Evolutionary conservation across 1,140 invertebrate species (phyloP).

Genomic region (Procambarus virginalis): DNA sequence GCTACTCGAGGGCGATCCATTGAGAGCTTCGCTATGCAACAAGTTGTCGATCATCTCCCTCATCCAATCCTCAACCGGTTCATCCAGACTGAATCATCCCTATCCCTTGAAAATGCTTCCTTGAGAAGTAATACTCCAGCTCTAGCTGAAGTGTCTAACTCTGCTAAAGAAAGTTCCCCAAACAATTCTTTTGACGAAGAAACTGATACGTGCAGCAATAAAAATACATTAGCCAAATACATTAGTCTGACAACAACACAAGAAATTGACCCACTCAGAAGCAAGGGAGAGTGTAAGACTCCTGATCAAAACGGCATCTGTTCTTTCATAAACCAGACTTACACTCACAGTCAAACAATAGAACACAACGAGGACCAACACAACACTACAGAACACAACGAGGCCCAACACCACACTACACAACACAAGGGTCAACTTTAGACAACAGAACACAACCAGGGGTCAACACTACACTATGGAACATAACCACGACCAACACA

Average conservation of each 20-base stretch:
- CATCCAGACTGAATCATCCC: not conserved
- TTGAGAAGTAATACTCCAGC: not conserved
- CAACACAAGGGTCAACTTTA: not conserved
- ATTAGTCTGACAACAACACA: not conserved
- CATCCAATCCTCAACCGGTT: constrained; percentile 39
- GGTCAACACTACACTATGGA: not conserved
- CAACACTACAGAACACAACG: too few species aligned
- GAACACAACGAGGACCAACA: not conserved
- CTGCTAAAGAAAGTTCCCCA: not conserved
- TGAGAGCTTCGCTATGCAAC: not conserved
- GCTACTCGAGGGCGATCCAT: not conserved
- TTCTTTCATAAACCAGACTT: not conserved
- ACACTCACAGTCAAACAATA: not conserved
- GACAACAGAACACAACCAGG: not conserved
- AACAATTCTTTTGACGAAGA: not conserved
- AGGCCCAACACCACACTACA: not conserved
- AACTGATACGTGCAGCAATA: not conserved
- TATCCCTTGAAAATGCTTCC: not conserved
- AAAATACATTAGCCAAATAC: too few species aligned
- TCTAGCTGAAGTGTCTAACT: not conserved
- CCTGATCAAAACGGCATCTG: not conserved
- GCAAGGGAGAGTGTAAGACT: not conserved
- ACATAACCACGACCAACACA: not conserved
- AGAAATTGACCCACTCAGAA: not conserved
- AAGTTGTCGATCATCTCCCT: not conserved